phyloP scores from a whole-genome alignment of 2,113 vertebrate genomes.

The Piliocolobus tephrosceles region DNA sequence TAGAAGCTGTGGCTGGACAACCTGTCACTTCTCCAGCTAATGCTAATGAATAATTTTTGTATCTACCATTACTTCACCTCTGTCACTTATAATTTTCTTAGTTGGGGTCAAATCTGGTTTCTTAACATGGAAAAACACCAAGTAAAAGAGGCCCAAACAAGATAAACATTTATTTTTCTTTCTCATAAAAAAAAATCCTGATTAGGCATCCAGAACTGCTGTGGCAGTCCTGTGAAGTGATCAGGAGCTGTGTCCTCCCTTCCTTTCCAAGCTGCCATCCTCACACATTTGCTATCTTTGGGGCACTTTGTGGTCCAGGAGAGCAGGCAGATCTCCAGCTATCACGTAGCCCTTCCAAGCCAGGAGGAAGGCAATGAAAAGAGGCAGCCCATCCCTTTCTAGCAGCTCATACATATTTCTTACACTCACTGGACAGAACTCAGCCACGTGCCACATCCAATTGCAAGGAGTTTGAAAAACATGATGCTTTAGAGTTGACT shows the following conservation, averaged over 20 bases:
- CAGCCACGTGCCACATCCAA: neutral
- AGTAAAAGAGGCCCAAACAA: neutral
- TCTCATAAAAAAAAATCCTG: too few relatives aligned
- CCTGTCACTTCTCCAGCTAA: neutral
- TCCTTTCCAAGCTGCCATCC: too few relatives aligned
- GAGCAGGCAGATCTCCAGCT: too few relatives aligned
- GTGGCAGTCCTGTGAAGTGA: neutral
- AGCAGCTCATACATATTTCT: neutral
- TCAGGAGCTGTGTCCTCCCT: too few relatives aligned
- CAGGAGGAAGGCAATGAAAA: neutral
- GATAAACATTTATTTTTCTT: neutral
- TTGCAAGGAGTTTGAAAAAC: neutral
- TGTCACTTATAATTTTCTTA: neutral
- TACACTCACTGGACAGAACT: neutral
- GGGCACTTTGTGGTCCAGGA: neutral
- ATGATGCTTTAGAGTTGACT: neutral
- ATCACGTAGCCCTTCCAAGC: too few relatives aligned
- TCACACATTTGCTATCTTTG: accelerated
- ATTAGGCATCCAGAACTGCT: neutral
- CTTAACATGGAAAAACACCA: neutral
- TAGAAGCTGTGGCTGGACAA: neutral
- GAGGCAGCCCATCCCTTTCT: neutral
- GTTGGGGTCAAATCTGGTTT: neutral
- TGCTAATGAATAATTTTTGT: neutral
- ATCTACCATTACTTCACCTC: neutral